A percentile compares a stretch with the other conserved stretches of the same genome.
Conservation (phyloP, 2,888 invertebrate species). For the Drosophila tanythrix region DNA sequence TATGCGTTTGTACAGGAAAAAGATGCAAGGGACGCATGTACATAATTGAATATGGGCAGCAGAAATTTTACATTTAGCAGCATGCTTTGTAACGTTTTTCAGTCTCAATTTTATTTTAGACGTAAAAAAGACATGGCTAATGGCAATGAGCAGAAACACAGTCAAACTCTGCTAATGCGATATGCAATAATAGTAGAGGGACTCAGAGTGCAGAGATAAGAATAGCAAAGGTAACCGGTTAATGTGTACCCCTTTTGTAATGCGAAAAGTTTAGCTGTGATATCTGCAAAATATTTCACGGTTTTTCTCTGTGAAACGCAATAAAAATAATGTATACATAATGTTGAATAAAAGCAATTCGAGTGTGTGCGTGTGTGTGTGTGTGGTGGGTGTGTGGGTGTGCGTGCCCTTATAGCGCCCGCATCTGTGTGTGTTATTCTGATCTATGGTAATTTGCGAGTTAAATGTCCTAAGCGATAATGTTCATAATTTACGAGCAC, state of each 20-base stretch:
- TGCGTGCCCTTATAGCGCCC: constrained; percentile 21
- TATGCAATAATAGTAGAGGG: constrained; percentile 5
- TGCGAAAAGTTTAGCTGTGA: constrained; percentile 58
- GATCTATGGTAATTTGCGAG: constrained; percentile 71
- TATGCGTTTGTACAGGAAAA: constrained; percentile 28
- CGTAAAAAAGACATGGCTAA: constrained; percentile 57
- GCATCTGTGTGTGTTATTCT: constrained; percentile 53
- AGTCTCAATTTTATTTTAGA: constrained; percentile 49
- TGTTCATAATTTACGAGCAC: constrained; percentile 58
- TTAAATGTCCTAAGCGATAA: constrained; percentile 67
- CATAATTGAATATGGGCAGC: constrained; percentile 60
- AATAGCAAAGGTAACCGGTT: constrained; percentile 36
- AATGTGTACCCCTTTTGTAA: constrained; percentile 57
- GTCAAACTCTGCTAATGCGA: constrained; percentile 39
- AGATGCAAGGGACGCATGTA: constrained; percentile 15
- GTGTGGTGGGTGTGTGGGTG: constrained; percentile 20
- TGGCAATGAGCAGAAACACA: constrained; percentile 35
- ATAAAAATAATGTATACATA: constrained; percentile 68
- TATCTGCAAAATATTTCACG: constrained; percentile 51
- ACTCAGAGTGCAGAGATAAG: constrained; percentile 1
- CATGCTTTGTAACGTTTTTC: constrained; percentile 34
- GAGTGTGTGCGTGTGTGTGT: constrained; percentile 11
- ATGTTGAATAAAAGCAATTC: constrained; percentile 30
- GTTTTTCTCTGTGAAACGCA: constrained; percentile 38
- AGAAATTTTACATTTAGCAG: constrained; percentile 11